phyloP scores from a whole-genome alignment of 1,140 invertebrate species.

The Atta texana region DNA sequence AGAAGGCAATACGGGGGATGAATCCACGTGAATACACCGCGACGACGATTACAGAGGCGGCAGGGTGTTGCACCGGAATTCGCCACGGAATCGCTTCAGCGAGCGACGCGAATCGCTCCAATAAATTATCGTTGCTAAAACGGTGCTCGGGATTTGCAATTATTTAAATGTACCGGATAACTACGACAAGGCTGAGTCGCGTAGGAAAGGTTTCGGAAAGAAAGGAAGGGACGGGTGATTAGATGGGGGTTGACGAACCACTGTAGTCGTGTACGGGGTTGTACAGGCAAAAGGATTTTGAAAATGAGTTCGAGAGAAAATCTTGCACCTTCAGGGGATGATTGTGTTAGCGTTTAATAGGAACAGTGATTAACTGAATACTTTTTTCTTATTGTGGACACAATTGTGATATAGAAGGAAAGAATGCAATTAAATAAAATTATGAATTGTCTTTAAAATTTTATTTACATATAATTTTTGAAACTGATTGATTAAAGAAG shows the following conservation, averaged over 20 bases:
- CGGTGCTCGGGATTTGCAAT: slow-evolving; percentile 80
- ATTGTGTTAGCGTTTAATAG: slow-evolving; percentile 38
- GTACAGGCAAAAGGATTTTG: slow-evolving; percentile 42
- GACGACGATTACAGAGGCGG: slow-evolving; percentile 62
- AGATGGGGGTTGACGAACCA: slow-evolving; percentile 32
- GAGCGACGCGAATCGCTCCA: slow-evolving; percentile 77
- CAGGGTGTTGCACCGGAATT: slow-evolving; percentile 71
- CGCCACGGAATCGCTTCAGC: slow-evolving; percentile 73
- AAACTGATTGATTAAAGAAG: not conserved
- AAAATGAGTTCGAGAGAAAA: slow-evolving; percentile 49
- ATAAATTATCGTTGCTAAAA: slow-evolving; percentile 83
- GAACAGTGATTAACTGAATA: slow-evolving; percentile 30
- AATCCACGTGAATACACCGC: slow-evolving; percentile 68
- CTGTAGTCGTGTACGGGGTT: slow-evolving; percentile 8
- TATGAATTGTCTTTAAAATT: not conserved
- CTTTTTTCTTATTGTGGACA: not conserved
- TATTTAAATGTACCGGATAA: slow-evolving; percentile 83
- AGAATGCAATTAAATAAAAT: not conserved
- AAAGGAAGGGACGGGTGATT: not conserved
- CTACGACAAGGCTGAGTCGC: slow-evolving; percentile 53
- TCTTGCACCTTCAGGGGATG: slow-evolving; percentile 6
- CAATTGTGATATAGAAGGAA: slow-evolving; percentile 2
- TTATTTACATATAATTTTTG: not conserved
- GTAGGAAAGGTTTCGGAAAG: not conserved
- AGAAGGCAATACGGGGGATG: slow-evolving; percentile 66